These are phyloP conservation scores for Strigamia crassipes DNA, from an alignment of 2,888 invertebrate genomes.

Conservation along the genomic window DNA sequence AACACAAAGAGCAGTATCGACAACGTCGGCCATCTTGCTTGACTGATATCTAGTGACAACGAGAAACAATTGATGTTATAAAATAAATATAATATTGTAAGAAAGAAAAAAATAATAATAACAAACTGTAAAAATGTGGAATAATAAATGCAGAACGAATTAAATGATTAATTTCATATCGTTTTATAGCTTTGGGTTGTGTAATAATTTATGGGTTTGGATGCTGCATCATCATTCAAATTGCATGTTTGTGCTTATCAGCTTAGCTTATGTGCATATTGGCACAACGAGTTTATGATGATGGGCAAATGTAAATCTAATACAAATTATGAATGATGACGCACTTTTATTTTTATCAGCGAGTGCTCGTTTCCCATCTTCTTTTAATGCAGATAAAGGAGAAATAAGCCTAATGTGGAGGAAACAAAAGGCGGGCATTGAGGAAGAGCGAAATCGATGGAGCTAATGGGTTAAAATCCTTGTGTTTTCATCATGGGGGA, in stretches of 20 bases:
- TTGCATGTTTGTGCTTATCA: conserved; percentile 32
- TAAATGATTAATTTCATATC: neutral
- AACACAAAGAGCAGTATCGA: conserved; percentile 49
- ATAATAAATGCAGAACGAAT: neutral
- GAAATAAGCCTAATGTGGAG: too few relatives aligned
- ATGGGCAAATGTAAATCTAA: neutral
- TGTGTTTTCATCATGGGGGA: neutral
- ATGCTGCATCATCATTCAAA: conserved; percentile 29
- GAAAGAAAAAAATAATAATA: neutral
- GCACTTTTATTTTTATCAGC: neutral
- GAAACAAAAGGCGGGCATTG: too few relatives aligned
- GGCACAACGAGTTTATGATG: conserved; percentile 25
- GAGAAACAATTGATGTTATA: conserved; percentile 9
- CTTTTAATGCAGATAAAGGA: neutral
- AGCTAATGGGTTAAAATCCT: conserved; percentile 19
- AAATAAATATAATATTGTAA: neutral
- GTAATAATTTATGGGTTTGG: conserved; percentile 11
- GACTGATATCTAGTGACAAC: neutral
- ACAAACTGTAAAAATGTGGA: neutral
- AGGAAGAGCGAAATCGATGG: neutral
- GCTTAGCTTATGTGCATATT: conserved; percentile 25
- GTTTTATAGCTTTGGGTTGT: conserved; percentile 1
- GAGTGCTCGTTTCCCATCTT: neutral
- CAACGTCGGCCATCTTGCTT: conserved; percentile 14
- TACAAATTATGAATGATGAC: conserved; percentile 16